Evolutionary conservation across 2,797 vertebrate genomes (phyloP), one percentile per base, ranked within the genome.

Genomic region (Dallia pectoralis): DNA sequence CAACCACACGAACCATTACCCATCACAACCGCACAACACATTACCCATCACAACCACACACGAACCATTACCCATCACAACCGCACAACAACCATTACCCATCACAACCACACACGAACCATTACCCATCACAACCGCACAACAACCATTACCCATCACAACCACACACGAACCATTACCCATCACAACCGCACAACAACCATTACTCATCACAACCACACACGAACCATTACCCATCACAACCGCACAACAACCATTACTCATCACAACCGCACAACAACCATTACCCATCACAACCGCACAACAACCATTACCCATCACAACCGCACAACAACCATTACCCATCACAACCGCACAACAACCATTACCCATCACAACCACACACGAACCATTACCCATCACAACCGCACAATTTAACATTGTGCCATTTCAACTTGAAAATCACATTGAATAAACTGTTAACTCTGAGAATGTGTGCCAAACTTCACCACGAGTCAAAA

Each of bases 1-100:
- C n/a, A n/a, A n/a, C n/a, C n/a, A n/a, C n/a, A n/a, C n/a, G n/a
- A n/a, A n/a, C n/a, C n/a, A n/a, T n/a, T n/a, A n/a, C n/a, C n/a
- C 73, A 25, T 36, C 71, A 19, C 4, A 14, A 30, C 33, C 27
- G 53, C n/a, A 48, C 70, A 73, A 61, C 8, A n/a, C 61, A 62
- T 22, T 18, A 36, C 33, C 33, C 33, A 36, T 36, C 1, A 2
- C 71, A 73, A 78, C 74, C 61, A 36, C 64, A 32, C 11, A 32
- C 36, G 2, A 36, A 27, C 59, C 12, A 62, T 25, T 27, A 63
- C n/a, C 25, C 48, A 59, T 25, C 1, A 3, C 9, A 7, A 4
- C 63, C 22, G 63, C 53, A 22, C 19, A 66, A 36, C 64, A 66
- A 6, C 64, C 9, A 12, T 1, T 3, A 12, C 11, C 18, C n/a